A percentile compares a stretch with the other conserved stretches of the same genome.
Evolutionary conservation across 2,888 invertebrate genomes (phyloP).

Genomic region (Lasioglossum malachurum): DNA sequence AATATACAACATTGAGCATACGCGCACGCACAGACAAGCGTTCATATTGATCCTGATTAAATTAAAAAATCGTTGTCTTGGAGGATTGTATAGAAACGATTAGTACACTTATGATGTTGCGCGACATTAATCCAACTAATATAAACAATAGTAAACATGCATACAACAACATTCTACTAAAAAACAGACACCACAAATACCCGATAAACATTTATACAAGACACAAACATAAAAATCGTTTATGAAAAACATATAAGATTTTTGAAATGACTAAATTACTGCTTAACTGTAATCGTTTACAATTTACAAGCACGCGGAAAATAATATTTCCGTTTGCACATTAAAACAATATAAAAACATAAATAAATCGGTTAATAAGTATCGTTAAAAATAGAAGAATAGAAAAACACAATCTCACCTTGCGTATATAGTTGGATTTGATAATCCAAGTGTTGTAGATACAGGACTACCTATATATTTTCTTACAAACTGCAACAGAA

Average conservation of each 20-base stretch:
- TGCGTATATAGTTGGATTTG: constrained; percentile 87
- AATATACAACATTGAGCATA: neutral
- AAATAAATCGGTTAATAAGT: neutral
- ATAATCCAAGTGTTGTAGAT: constrained; percentile 86
- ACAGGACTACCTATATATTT: constrained; percentile 87
- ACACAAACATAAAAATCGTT: neutral
- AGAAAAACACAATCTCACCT: constrained; percentile 85
- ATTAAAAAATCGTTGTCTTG: constrained; percentile 1
- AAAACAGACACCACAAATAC: neutral
- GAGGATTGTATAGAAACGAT: neutral
- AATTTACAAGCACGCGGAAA: neutral
- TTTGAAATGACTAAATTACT: neutral
- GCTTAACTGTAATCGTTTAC: constrained; percentile 10
- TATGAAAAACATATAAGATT: neutral
- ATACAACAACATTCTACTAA: neutral
- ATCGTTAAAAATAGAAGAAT: neutral
- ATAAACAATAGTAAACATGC: neutral
- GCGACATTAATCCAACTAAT: neutral
- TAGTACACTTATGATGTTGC: neutral
- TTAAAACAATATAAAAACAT: constrained; percentile 5
- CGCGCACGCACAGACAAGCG: neutral
- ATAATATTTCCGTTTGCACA: constrained; percentile 2
- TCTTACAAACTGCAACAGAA: constrained; percentile 85
- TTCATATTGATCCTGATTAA: neutral
- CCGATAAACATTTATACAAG: neutral